These are phyloP conservation scores for Podarcis lilfordi DNA, from an alignment of 2,797 vertebrate species.

Conservation along the genomic window DNA sequence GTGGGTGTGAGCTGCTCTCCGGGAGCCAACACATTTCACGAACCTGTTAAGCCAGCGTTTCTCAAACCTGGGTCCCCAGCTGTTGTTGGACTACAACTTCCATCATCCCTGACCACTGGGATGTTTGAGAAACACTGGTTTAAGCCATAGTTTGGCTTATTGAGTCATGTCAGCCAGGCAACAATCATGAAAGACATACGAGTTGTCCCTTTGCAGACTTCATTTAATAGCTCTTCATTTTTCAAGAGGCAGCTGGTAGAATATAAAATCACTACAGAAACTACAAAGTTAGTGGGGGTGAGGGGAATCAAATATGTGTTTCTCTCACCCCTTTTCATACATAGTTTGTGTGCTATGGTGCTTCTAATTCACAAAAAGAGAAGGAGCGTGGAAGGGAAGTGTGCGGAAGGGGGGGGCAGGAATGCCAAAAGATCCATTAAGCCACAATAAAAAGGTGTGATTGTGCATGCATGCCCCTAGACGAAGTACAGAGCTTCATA, in stretches of 20 bases:
- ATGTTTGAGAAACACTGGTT: not conserved
- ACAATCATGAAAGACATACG: not conserved
- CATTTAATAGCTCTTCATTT: not conserved
- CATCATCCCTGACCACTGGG: too few relatives aligned
- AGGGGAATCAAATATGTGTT: not conserved
- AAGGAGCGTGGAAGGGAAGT: not conserved
- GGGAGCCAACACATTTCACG: too few relatives aligned
- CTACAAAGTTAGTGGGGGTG: not conserved
- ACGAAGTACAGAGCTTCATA: not conserved
- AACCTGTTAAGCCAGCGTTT: too few relatives aligned
- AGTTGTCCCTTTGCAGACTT: not conserved
- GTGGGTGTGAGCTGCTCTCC: too few relatives aligned
- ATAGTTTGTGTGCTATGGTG: not conserved
- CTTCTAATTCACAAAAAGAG: not conserved
- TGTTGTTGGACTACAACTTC: too few relatives aligned
- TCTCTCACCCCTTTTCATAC: not conserved
- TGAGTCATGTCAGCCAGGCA: not conserved
- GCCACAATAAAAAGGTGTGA: not conserved
- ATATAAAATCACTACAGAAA: not conserved
- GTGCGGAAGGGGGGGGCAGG: not conserved
- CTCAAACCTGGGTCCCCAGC: too few relatives aligned
- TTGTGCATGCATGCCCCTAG: not conserved
- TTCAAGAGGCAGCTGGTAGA: not conserved
- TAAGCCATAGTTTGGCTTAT: not conserved
- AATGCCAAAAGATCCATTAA: slow-evolving; percentile 2